Evolutionary conservation across 2,113 vertebrate genomes (phyloP).

Genomic region (Corythoichthys intestinalis): DNA sequence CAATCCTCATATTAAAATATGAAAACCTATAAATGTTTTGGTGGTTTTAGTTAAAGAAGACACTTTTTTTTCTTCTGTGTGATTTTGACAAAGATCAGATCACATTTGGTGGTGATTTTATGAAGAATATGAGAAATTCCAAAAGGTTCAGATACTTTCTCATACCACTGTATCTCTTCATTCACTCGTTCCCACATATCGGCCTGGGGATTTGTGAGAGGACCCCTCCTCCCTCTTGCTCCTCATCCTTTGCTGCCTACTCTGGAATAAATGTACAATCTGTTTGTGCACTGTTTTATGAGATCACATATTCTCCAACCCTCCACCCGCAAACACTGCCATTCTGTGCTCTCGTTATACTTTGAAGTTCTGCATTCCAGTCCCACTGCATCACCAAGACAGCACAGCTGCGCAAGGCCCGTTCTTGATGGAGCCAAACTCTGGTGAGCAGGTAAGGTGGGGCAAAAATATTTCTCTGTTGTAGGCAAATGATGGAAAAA

Average conservation of each 20-base stretch:
- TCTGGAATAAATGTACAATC: constrained; percentile 53
- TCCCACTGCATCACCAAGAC: constrained; percentile 63
- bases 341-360: constrained; percentile 47
- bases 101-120: too few relatives aligned
- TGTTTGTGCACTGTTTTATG: constrained; percentile 64
- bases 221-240: constrained; percentile 44
- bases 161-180: constrained; percentile 20
- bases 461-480: constrained; percentile 27
- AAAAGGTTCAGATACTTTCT: too few relatives aligned
- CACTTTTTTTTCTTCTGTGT: too few relatives aligned
- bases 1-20: too few relatives aligned
- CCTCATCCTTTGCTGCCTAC: constrained; percentile 31
- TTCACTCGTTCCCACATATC: constrained; percentile 36
- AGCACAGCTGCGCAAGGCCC: constrained; percentile 64
- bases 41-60: too few relatives aligned
- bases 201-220: constrained; percentile 38
- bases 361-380: constrained; percentile 75
- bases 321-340: constrained; percentile 51
- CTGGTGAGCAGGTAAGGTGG: constrained; percentile 35
- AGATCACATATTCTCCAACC: constrained; percentile 65
- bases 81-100: too few relatives aligned
- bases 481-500: constrained; percentile 29
- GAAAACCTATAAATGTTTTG: too few relatives aligned
- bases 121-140: too few relatives aligned
- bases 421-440: constrained; percentile 34